Evolutionary conservation across 2,797 vertebrate species (phyloP).

Genomic region (Siniperca scherzeri): DNA sequence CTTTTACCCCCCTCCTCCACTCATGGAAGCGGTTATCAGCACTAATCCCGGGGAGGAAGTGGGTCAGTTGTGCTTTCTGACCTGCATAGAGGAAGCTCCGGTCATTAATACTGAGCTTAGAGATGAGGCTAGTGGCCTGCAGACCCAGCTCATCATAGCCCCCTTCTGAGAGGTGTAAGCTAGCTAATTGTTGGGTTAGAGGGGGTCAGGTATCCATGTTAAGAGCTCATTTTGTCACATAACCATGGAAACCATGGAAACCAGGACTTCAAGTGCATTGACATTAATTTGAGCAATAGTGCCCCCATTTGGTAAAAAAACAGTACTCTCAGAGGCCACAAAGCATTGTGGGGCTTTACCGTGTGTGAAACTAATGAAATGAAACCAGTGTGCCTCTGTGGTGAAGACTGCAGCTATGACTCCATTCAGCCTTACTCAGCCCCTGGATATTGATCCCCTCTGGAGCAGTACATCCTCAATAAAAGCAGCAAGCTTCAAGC

Average conservation of each 20-base stretch:
- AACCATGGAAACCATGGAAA: slow-evolving; percentile 3
- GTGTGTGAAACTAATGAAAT: slow-evolving; percentile 19
- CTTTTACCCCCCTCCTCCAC: not conserved
- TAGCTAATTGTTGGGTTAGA: slow-evolving; percentile 36
- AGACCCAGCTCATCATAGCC: slow-evolving; percentile 16
- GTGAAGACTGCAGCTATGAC: slow-evolving; percentile 13
- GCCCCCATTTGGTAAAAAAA: slow-evolving; percentile 67
- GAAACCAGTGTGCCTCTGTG: slow-evolving; percentile 27
- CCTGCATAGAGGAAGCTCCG: slow-evolving; percentile 23
- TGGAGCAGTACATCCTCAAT: slow-evolving; percentile 10
- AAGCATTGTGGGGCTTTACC: slow-evolving; percentile 13
- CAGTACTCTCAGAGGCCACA: slow-evolving; percentile 23
- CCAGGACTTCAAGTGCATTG: not conserved
- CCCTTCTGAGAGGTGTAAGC: slow-evolving; percentile 26
- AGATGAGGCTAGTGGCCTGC: slow-evolving; percentile 27
- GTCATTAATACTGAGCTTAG: slow-evolving; percentile 50
- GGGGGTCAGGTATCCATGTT: slow-evolving; percentile 38
- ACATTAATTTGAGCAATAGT: slow-evolving; percentile 57
- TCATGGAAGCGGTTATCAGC: slow-evolving; percentile 41
- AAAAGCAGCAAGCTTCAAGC: slow-evolving; percentile 25
- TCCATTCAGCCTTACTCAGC: slow-evolving; percentile 27
- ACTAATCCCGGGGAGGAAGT: slow-evolving; percentile 64
- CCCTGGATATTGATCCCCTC: slow-evolving; percentile 19
- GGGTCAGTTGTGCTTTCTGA: slow-evolving; percentile 62
- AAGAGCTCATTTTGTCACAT: slow-evolving; percentile 37